Base-by-base conservation (phyloP, 2,113 vertebrate species). In the Oenanthe oenanthe region DNA sequence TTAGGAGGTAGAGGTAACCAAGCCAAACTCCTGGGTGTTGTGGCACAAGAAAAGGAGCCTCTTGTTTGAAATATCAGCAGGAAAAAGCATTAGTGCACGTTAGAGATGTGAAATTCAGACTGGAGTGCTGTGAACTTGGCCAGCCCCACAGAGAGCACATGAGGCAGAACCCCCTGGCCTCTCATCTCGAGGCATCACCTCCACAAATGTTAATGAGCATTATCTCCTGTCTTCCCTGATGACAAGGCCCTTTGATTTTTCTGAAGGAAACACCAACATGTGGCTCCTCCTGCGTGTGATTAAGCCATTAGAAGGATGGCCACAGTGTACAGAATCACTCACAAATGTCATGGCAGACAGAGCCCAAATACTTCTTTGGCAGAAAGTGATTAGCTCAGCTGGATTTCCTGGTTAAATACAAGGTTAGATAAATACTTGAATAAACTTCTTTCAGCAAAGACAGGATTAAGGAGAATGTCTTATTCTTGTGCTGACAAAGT, bases 351-450 rank as follows among this genome's bases (percentile, higher is more conserved):
- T 21, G 81, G 86, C 88, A 96, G 91, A 96, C 3, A 95, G 96
- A 21, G 26, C 89, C 83, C 43, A 72, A 74, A 97, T 97, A 91
- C 61, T 93, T 93, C 70, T 94, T 84, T 90, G 94, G 92, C 97
- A 97, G 89, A 96, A 95, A 94, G 83, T 70, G 89, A 95, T 93
- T 97, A 98, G 93, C 97, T 89, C 61, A 82, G 94, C 83, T 94
- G 71, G 89, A 95, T 91, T 98, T 98, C 97, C 97, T 97, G 97
- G 93, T 97, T 96, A 97, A 89, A 96, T 88, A 73, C 95, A 97
- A 98, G 97, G 98, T 98, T 97, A 98, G 83, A 96, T 92, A 98
- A 98, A 98, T 97, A 98, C 70, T 43, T 92, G 57, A 74, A 72
- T 95, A 87, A 97, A 96, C 80, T 93, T 94, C 94, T 97, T 96